Evolutionary conservation across 2,797 vertebrate species (phyloP).

Genomic region (Gephyroberyx darwinii): DNA sequence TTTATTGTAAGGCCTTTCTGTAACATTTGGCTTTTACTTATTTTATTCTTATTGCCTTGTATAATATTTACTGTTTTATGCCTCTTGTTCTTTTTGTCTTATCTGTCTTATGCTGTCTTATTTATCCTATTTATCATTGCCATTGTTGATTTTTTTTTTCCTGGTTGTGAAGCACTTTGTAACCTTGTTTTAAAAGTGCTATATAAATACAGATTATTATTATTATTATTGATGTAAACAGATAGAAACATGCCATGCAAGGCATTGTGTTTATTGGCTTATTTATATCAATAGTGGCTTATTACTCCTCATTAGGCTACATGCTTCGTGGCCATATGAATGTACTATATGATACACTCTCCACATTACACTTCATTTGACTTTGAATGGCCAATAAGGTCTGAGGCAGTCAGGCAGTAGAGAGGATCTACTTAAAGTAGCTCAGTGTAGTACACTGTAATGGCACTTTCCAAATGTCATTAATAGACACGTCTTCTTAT

Average conservation of each 20-base stretch:
- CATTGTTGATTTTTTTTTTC: no score
- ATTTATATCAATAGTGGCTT: neutral
- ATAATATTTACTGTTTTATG: no score
- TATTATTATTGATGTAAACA: neutral
- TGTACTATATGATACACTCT: neutral
- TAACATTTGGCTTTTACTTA: no score
- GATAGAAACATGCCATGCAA: neutral
- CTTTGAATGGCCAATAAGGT: neutral
- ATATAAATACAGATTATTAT: neutral
- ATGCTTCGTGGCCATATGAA: neutral
- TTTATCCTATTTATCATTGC: no score
- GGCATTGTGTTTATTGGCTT: neutral
- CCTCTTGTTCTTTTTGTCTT: no score
- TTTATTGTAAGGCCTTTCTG: no score
- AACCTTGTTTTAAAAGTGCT: no score
- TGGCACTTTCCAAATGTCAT: constrained; percentile 23
- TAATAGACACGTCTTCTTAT: constrained; percentile 20
- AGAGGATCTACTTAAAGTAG: neutral
- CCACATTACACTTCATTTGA: neutral
- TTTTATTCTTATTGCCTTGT: no score
- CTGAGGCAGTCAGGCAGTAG: neutral
- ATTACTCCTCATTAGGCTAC: neutral
- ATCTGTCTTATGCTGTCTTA: no score
- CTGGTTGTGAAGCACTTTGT: no score
- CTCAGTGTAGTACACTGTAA: neutral